Percentiles rank a stretch among this genome's conserved stretches.
These are phyloP conservation scores for Chelon auratus DNA, from an alignment of 2,797 vertebrate genomes.

Conservation along the genomic window DNA sequence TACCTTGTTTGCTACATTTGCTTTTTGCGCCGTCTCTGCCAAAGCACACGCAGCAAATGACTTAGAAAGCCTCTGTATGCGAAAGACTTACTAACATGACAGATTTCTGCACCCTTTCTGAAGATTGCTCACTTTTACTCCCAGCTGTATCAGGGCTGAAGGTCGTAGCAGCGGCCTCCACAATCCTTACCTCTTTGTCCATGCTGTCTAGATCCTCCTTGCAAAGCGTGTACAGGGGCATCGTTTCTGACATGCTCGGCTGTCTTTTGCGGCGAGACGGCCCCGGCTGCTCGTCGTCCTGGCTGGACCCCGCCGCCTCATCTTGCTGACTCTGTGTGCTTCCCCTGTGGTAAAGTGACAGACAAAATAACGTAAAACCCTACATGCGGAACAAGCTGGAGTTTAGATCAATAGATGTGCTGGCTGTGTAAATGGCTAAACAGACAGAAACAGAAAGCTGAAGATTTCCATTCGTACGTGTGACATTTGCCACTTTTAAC, in stretches of 20 bases:
- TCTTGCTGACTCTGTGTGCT: constrained; percentile 83
- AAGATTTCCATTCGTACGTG: too few relatives aligned
- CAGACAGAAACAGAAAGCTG: not conserved
- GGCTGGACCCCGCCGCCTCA: constrained; percentile 66
- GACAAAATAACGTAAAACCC: not conserved
- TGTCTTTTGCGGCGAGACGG: constrained; percentile 92
- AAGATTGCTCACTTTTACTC: not conserved
- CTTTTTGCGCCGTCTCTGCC: not conserved
- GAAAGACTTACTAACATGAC: not conserved
- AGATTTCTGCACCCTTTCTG: not conserved
- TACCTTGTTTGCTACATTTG: not conserved
- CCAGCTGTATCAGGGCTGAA: not conserved
- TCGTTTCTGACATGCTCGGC: constrained; percentile 96
- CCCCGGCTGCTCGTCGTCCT: constrained; percentile 89
- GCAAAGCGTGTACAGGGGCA: constrained; percentile 97
- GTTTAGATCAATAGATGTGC: not conserved
- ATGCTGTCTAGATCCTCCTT: constrained; percentile 99
- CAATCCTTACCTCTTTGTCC: constrained; percentile 94
- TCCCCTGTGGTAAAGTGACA: constrained; percentile 81
- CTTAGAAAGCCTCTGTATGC: not conserved
- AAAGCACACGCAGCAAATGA: not conserved
- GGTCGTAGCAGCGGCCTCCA: not conserved
- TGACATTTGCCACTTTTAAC: too few relatives aligned
- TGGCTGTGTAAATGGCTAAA: not conserved
- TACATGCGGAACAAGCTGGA: not conserved